phyloP scores from a whole-genome alignment of 1,140 invertebrate species.

The Leptestheria dahalacensis region DNA sequence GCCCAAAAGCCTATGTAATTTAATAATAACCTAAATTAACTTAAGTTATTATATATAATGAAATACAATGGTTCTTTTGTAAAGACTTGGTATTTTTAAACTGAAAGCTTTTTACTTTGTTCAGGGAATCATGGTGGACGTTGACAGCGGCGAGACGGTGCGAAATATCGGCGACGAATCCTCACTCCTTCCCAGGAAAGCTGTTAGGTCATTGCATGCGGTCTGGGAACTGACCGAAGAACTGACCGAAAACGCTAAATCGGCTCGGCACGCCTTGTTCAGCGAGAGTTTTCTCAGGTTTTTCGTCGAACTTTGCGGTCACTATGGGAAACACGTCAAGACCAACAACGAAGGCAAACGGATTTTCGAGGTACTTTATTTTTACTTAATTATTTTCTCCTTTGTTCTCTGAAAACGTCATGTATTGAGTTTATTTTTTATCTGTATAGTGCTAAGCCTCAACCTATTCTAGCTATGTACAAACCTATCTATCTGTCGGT shows the following conservation, averaged over 20 bases:
- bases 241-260: slow-evolving; percentile 26
- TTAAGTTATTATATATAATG: too few relatives aligned
- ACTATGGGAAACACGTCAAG: slow-evolving; percentile 39
- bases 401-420: too few relatives aligned
- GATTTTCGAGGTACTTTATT: slow-evolving; percentile 36
- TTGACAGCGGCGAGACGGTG: slow-evolving; percentile 39
- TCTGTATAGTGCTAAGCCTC: too few relatives aligned
- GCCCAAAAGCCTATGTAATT: too few relatives aligned
- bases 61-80: too few relatives aligned
- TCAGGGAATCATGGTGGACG: slow-evolving; percentile 46
- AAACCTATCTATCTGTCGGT: too few relatives aligned
- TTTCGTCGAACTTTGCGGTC: slow-evolving; percentile 46
- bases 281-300: slow-evolving; percentile 48
- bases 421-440: too few relatives aligned
- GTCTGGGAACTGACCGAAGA: slow-evolving; percentile 42
- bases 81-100: too few relatives aligned
- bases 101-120: slow-evolving; percentile 16
- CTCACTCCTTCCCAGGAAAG: slow-evolving; percentile 40
- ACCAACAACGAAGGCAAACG: slow-evolving; percentile 32
- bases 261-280: slow-evolving; percentile 41
- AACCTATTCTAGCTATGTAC: too few relatives aligned
- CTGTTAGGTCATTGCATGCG: slow-evolving; percentile 40
- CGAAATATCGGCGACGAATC: slow-evolving; percentile 43
- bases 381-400: slow-evolving; percentile 16
- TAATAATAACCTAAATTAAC: too few relatives aligned